These are phyloP conservation scores for Athalia cordata DNA, from an alignment of 2,888 invertebrate species.

Conservation along the genomic window DNA sequence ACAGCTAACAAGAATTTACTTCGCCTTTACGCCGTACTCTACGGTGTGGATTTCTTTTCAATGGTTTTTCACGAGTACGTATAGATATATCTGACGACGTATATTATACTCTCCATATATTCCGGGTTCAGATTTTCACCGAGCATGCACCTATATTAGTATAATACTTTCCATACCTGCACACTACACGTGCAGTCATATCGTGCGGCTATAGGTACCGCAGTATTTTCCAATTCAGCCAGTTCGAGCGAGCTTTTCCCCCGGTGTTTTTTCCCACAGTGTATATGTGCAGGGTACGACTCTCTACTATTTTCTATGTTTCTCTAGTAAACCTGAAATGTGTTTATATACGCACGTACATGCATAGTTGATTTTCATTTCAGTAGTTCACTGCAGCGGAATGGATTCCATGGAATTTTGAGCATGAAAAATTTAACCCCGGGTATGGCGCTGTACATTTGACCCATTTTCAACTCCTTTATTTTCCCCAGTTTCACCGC, in stretches of 20 bases:
- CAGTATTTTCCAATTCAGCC: too few species aligned
- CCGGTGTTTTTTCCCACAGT: conserved; percentile 2
- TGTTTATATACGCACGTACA: background rate
- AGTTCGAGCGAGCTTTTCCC: background rate
- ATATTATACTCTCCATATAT: too few species aligned
- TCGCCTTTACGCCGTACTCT: conserved; percentile 8
- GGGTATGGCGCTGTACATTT: background rate
- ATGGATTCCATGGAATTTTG: conserved; percentile 19
- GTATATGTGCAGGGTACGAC: background rate
- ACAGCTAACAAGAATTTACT: background rate
- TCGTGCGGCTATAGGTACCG: too few species aligned
- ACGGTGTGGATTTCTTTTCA: background rate
- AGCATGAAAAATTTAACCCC: conserved; percentile 20
- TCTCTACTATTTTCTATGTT: background rate
- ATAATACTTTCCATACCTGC: too few species aligned
- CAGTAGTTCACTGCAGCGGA: background rate
- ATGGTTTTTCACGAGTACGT: background rate
- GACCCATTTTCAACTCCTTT: background rate
- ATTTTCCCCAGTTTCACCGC: conserved; percentile 1
- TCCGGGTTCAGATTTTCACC: too few species aligned
- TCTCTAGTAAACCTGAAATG: background rate
- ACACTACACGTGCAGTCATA: too few species aligned
- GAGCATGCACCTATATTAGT: too few species aligned
- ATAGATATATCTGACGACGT: too few species aligned
- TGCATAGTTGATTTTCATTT: conserved; percentile 15